phyloP scores from a whole-genome alignment of 1,140 invertebrate genomes.

The Phthorimaea operculella region DNA sequence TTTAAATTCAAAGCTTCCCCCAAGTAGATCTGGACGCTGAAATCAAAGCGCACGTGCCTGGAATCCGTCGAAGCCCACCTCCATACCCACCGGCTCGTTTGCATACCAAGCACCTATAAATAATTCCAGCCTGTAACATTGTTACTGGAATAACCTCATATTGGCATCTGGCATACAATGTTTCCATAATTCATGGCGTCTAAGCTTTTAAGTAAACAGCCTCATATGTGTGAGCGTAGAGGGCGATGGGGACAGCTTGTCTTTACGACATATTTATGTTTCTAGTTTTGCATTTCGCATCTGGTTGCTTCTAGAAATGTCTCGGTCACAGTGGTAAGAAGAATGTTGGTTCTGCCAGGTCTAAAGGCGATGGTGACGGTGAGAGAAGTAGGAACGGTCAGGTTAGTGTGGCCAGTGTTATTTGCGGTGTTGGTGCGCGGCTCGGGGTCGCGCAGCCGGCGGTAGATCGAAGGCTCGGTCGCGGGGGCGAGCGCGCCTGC shows the following conservation, averaged over 20 bases:
- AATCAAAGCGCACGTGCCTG: constrained; percentile 39
- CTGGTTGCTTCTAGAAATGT: too few species aligned
- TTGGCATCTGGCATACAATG: constrained; percentile 7
- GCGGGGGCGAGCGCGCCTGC: constrained; percentile 41
- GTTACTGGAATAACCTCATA: not conserved
- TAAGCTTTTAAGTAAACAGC: constrained; percentile 17
- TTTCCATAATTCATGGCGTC: constrained; percentile 23
- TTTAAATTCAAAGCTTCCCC: constrained; percentile 25
- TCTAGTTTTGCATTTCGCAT: too few species aligned
- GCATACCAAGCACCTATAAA: constrained; percentile 20
- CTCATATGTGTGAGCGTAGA: constrained; percentile 10
- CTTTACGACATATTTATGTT: too few species aligned
- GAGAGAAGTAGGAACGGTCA: constrained; percentile 34
- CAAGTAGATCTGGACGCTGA: constrained; percentile 32
- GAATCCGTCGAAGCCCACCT: constrained; percentile 22
- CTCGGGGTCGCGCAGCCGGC: constrained; percentile 34
- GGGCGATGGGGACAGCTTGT: not conserved
- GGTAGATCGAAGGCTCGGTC: constrained; percentile 54
- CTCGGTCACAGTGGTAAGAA: too few species aligned
- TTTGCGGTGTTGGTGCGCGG: constrained; percentile 55
- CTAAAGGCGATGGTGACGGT: constrained; percentile 27
- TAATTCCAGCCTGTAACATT: not conserved
- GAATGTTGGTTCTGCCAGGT: too few species aligned
- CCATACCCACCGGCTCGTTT: constrained; percentile 21
- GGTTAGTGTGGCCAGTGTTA: constrained; percentile 46